Evolutionary conservation across 1,140 invertebrate species (phyloP).

Genomic region (Drosophila ananassae): DNA sequence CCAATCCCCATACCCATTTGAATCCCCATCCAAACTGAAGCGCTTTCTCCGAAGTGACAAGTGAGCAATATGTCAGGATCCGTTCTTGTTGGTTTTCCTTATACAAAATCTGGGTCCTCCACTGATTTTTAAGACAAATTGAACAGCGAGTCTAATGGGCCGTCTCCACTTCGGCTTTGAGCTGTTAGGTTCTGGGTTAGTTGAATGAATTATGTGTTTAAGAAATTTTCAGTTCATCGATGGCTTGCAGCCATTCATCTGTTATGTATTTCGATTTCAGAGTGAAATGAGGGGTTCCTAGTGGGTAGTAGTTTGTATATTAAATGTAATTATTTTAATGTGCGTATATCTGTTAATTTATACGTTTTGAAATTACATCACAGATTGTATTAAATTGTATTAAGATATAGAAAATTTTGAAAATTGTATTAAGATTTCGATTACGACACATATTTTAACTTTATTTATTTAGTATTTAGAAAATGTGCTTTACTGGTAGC

Average conservation of each 20-base stretch:
- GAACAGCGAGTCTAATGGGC: conserved; percentile 75
- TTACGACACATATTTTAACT: too few relatives aligned
- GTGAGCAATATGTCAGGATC: conserved; percentile 72
- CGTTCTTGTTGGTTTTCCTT: conserved; percentile 29
- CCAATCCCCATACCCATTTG: conserved; percentile 2
- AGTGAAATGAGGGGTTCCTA: not conserved
- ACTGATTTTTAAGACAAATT: conserved; percentile 69
- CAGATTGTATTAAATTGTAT: too few relatives aligned
- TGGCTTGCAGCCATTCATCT: not conserved
- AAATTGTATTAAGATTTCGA: too few relatives aligned
- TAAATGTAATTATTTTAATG: too few relatives aligned
- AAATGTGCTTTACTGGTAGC: too few relatives aligned
- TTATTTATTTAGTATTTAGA: too few relatives aligned
- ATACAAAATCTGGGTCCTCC: conserved; percentile 6
- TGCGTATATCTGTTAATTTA: too few relatives aligned
- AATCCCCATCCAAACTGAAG: conserved; percentile 16
- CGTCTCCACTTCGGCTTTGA: conserved; percentile 25
- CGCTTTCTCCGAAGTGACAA: conserved; percentile 74
- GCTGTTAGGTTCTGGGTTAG: conserved; percentile 39
- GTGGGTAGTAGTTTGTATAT: too few relatives aligned
- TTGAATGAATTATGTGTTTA: conserved; percentile 59
- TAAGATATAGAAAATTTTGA: too few relatives aligned
- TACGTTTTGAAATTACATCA: too few relatives aligned
- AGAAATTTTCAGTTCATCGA: conserved; percentile 14
- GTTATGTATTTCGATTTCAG: conserved; percentile 1